Conservation (phyloP, 1,140 invertebrate species). For the Fopius arisanus region DNA sequence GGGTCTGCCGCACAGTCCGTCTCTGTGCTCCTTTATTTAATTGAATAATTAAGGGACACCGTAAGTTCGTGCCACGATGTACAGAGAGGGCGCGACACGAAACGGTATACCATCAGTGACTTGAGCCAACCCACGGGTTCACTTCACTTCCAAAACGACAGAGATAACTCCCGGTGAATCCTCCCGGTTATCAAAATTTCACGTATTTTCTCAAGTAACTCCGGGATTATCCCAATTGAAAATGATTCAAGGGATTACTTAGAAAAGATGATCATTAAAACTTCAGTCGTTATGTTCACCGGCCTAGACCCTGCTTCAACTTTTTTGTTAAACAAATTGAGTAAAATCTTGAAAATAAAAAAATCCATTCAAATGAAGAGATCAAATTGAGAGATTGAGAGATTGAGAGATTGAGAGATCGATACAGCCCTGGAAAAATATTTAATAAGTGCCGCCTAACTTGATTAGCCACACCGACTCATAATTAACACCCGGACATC, state of each 20-base stretch:
- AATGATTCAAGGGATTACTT: too few species aligned
- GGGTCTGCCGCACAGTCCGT: constrained; percentile 14
- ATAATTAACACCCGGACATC: not conserved
- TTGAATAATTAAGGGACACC: constrained; percentile 36
- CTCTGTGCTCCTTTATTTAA: constrained; percentile 29
- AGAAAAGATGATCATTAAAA: too few species aligned
- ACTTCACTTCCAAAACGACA: constrained; percentile 4
- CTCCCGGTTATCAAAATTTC: not conserved
- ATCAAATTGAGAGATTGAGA: too few species aligned
- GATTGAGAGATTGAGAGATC: too few species aligned
- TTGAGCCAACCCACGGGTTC: not conserved
- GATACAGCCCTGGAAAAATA: too few species aligned
- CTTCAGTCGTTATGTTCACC: too few species aligned
- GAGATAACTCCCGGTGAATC: not conserved
- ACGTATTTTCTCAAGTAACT: not conserved
- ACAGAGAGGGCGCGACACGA: not conserved
- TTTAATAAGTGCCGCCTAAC: too few species aligned
- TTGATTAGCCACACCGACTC: not conserved
- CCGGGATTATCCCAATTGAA: too few species aligned
- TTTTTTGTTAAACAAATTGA: too few species aligned
- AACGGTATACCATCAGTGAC: not conserved
- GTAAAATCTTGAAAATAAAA: too few species aligned
- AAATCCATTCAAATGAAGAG: too few species aligned
- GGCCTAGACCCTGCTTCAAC: too few species aligned
- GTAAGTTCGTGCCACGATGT: not conserved